Evolutionary conservation across 1,140 invertebrate species (phyloP).

Genomic region (Brachionus calyciflorus): DNA sequence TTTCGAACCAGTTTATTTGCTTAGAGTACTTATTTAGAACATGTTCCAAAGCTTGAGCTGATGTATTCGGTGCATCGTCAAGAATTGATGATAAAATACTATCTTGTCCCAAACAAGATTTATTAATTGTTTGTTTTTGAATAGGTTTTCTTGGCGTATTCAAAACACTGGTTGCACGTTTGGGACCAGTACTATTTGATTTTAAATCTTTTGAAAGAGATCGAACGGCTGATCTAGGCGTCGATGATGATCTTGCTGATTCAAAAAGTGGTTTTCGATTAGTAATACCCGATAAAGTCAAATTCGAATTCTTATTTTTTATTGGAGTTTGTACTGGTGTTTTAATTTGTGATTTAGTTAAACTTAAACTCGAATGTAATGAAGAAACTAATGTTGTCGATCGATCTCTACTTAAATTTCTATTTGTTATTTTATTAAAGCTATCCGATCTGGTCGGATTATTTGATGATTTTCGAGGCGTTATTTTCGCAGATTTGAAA

Average conservation of each 20-base stretch:
- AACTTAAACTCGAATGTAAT: neutral
- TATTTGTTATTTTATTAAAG: neutral
- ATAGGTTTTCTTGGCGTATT: neutral
- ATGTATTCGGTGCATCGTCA: constrained; percentile 58
- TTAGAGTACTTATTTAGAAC: constrained; percentile 54
- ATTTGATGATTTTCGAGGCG: neutral
- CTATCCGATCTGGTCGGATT: neutral
- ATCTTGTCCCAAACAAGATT: neutral
- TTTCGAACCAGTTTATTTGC: constrained; percentile 56
- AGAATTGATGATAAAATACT: constrained; percentile 49
- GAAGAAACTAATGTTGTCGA: constrained; percentile 13
- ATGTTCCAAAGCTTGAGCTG: constrained; percentile 56
- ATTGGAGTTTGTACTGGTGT: neutral
- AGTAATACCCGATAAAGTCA: too few species aligned
- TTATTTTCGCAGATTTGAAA: neutral
- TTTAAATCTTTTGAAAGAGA: neutral
- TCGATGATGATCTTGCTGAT: constrained; percentile 8
- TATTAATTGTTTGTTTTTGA: neutral
- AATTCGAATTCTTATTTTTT: neutral
- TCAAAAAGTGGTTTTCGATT: neutral
- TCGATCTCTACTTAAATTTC: neutral
- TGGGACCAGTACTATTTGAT: neutral
- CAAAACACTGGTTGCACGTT: neutral
- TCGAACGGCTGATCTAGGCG: neutral
- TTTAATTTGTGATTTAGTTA: neutral